Percentiles rank a stretch among this genome's conserved stretches.
Evolutionary conservation across 2,113 vertebrate genomes (phyloP).

Genomic region (Cyphomyrus plagiostoma): DNA sequence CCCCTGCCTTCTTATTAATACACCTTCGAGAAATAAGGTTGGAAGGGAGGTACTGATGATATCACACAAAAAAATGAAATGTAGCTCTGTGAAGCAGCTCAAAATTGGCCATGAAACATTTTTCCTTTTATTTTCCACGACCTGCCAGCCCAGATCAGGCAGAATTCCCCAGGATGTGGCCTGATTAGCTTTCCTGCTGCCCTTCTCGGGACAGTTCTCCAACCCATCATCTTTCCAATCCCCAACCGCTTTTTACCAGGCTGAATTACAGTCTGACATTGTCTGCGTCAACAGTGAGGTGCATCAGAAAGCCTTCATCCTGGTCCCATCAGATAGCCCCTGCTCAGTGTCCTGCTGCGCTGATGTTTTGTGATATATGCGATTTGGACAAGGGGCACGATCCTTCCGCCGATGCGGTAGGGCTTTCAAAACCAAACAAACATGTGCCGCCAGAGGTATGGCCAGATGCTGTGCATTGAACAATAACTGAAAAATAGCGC

Average conservation of each 20-base stretch:
- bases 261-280: slow-evolving; percentile 4
- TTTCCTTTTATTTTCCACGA: background rate
- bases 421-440: slow-evolving; percentile 23
- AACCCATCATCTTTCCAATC: background rate
- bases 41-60: background rate
- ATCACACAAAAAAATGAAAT: background rate
- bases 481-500: slow-evolving; percentile 18
- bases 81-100: background rate
- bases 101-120: background rate
- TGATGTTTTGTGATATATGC: background rate
- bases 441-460: slow-evolving; percentile 15
- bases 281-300: slow-evolving; percentile 12
- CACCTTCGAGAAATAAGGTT: background rate
- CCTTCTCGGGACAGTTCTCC: background rate
- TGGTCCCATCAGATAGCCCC: slow-evolving; percentile 9
- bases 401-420: background rate
- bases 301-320: slow-evolving; percentile 14
- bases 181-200: background rate
- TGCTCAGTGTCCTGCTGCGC: background rate
- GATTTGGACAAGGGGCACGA: background rate
- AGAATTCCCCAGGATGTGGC: background rate
- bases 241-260: background rate
- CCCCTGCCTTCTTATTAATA: slow-evolving; percentile 15
- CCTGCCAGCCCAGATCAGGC: background rate
- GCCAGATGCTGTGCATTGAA: slow-evolving; percentile 25